A percentile compares a stretch with the other conserved stretches of the same genome.
phyloP scores from a whole-genome alignment of 1,140 invertebrate genomes.

The Drosophila cardini region DNA sequence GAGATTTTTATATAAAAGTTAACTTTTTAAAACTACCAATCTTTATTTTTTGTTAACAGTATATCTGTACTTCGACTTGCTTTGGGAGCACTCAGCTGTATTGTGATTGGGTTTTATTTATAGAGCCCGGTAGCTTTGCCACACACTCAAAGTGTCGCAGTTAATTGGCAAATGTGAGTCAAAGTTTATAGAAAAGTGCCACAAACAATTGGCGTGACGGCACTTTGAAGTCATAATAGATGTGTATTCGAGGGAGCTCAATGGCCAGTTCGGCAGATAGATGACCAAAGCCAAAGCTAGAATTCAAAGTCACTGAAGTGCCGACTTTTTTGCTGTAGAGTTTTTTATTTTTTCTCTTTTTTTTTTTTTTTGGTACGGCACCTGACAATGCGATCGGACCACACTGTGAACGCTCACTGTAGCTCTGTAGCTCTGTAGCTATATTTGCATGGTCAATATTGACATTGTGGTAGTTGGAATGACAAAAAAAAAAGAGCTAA shows the following conservation, averaged over 20 bases:
- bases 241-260: conserved; percentile 56
- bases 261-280: not conserved
- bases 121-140: conserved; percentile 73
- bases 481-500: conserved; percentile 41
- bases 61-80: conserved; percentile 28
- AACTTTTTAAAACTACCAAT: not conserved
- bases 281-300: conserved; percentile 14
- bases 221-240: conserved; percentile 82
- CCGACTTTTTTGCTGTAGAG: conserved; percentile 44
- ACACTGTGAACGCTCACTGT: conserved; percentile 49
- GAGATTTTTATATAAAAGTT: too few relatives aligned
- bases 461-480: conserved; percentile 71
- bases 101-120: conserved; percentile 73
- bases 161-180: conserved; percentile 83
- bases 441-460: conserved; percentile 78
- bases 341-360: not conserved
- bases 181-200: conserved; percentile 79
- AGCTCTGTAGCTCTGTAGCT: conserved; percentile 33
- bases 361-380: conserved; percentile 11
- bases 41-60: conserved; percentile 9
- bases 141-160: conserved; percentile 81
- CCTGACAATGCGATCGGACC: conserved; percentile 61
- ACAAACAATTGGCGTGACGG: conserved; percentile 79
- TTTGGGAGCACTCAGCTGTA: not conserved
- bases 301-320: conserved; percentile 49